phyloP scores from a whole-genome alignment of 2,888 invertebrate genomes.

The Pedicia rivosa region DNA sequence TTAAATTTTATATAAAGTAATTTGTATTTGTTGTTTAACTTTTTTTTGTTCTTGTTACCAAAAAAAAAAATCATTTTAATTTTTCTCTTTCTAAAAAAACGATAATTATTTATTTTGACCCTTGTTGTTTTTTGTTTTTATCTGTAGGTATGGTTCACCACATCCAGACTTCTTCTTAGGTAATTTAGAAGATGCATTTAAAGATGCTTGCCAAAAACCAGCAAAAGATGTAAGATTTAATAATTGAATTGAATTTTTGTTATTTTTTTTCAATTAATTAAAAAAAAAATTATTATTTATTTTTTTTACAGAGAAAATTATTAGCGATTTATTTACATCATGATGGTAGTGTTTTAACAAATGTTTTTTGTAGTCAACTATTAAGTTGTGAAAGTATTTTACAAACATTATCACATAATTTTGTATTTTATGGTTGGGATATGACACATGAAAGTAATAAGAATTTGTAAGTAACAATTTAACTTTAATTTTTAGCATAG shows the following conservation, averaged over 20 bases:
- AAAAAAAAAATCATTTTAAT: too few species aligned
- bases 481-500: background rate
- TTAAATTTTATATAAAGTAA: too few species aligned
- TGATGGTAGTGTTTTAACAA: conserved; percentile 84
- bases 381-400: conserved; percentile 84
- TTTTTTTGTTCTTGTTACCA: too few species aligned
- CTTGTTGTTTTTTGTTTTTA: too few species aligned
- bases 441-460: conserved; percentile 78
- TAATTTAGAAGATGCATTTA: conserved; percentile 76
- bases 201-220: conserved; percentile 75
- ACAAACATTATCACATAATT: conserved; percentile 77
- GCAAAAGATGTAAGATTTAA: conserved; percentile 62
- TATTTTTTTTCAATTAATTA: too few species aligned
- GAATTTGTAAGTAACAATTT: conserved; percentile 49
- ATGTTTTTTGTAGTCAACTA: conserved; percentile 93
- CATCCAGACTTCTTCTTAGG: conserved; percentile 88
- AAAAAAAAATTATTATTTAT: conserved; percentile 5
- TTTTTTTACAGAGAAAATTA: conserved; percentile 59
- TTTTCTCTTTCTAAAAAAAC: too few species aligned
- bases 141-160: too few species aligned
- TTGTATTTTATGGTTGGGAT: conserved; percentile 95
- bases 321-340: conserved; percentile 93
- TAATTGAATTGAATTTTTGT: background rate
- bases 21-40: too few species aligned
- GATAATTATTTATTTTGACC: too few species aligned